Evolutionary conservation across 2,888 invertebrate genomes (phyloP).

Genomic region (Pandemis cinnamomeana): DNA sequence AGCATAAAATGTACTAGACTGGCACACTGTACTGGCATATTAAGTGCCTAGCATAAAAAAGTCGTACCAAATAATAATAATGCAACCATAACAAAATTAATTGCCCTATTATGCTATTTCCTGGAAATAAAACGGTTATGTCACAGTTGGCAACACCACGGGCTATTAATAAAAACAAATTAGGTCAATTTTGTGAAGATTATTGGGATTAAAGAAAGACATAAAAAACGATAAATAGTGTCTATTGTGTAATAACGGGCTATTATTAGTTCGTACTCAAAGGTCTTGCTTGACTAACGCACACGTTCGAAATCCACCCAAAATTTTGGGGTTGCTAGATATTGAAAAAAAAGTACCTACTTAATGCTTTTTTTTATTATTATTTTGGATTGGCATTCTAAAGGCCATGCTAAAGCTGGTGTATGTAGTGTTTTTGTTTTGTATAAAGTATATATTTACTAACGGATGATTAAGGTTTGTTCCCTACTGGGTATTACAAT

Average conservation of each 20-base stretch:
- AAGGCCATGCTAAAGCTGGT: too few relatives aligned
- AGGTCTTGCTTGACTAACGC: conserved; percentile 28
- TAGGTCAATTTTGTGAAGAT: conserved; percentile 21
- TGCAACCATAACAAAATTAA: conserved; percentile 14
- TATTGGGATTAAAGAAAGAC: conserved; percentile 9
- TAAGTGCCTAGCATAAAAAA: not conserved
- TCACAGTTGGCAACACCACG: conserved; percentile 29
- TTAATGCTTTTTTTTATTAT: too few relatives aligned
- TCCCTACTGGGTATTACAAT: too few relatives aligned
- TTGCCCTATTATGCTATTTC: conserved; percentile 21
- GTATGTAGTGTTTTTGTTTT: too few relatives aligned
- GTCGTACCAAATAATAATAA: conserved; percentile 13
- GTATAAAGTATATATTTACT: too few relatives aligned
- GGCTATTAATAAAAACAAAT: conserved; percentile 36
- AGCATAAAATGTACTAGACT: too few relatives aligned
- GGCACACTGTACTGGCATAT: too few relatives aligned
- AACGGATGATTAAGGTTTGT: too few relatives aligned
- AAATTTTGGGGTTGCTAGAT: not conserved
- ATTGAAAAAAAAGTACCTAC: not conserved
- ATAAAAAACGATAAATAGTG: conserved; percentile 10
- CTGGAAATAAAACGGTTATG: conserved; percentile 39
- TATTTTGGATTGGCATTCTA: not conserved
- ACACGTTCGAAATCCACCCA: not conserved
- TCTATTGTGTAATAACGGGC: not conserved
- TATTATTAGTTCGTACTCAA: not conserved